Conservation (phyloP, 1,140 invertebrate species). For the Amyelois transitella region DNA sequence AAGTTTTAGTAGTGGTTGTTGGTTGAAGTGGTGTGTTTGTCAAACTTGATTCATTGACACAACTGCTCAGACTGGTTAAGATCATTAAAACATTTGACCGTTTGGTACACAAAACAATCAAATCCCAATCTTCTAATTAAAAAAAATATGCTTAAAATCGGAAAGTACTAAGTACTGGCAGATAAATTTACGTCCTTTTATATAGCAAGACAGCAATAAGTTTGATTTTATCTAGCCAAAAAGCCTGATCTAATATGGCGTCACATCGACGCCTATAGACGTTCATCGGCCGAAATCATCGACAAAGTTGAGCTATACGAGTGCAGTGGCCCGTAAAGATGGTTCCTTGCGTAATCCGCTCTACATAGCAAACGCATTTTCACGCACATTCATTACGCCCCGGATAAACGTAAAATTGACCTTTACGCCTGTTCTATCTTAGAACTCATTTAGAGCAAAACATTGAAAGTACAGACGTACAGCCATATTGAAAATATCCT, state of each 20-base stretch:
- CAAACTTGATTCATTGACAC: too few species aligned
- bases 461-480: not conserved
- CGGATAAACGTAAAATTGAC: conserved; percentile 34
- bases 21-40: too few species aligned
- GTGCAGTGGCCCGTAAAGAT: conserved; percentile 48
- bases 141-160: too few species aligned
- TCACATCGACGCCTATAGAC: conserved; percentile 42
- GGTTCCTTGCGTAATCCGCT: conserved; percentile 42
- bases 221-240: not conserved
- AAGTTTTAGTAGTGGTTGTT: too few species aligned
- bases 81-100: too few species aligned
- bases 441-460: not conserved
- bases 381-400: conserved; percentile 35
- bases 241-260: conserved; percentile 6
- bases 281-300: conserved; percentile 26
- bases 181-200: too few species aligned
- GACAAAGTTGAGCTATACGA: conserved; percentile 54
- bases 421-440: conserved; percentile 11
- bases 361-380: conserved; percentile 38
- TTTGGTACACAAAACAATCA: too few species aligned
- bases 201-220: too few species aligned
- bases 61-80: too few species aligned
- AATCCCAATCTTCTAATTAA: too few species aligned
- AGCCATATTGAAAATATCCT: too few species aligned
- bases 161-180: too few species aligned